Conservation (phyloP, 2,888 invertebrate species). For the Adelphocoris suturalis region DNA sequence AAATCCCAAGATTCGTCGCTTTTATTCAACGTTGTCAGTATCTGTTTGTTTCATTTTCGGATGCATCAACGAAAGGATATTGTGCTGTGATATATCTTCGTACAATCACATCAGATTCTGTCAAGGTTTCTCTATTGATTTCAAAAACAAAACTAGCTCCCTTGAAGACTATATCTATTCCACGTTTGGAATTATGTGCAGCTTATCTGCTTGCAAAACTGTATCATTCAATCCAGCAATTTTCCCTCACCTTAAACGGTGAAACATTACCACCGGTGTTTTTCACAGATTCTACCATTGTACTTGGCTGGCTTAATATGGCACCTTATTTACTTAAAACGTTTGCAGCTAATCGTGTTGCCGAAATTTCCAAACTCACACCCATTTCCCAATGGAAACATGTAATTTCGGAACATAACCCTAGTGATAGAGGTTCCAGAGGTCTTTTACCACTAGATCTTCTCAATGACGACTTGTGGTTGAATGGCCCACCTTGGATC, state of each 20-base stretch:
- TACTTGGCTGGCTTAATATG: slow-evolving; percentile 70
- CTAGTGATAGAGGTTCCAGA: slow-evolving; percentile 70
- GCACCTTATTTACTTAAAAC: slow-evolving; percentile 69
- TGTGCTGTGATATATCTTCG: too few relatives aligned
- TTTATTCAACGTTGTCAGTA: neutral
- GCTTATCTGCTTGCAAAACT: slow-evolving; percentile 69
- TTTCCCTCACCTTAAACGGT: neutral
- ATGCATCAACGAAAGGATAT: slow-evolving; percentile 43
- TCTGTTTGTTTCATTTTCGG: slow-evolving; percentile 28
- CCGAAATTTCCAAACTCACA: neutral
- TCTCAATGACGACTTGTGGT: slow-evolving; percentile 19
- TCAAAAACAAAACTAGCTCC: slow-evolving; percentile 72
- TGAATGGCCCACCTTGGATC: slow-evolving; percentile 44
- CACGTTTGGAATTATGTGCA: slow-evolving; percentile 70
- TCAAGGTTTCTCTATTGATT: too few relatives aligned
- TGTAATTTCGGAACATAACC: slow-evolving; percentile 64
- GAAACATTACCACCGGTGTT: slow-evolving; percentile 9
- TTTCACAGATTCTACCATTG: slow-evolving; percentile 71
- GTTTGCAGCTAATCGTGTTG: slow-evolving; percentile 69
- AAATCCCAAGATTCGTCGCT: neutral
- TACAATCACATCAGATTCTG: too few relatives aligned
- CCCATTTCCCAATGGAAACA: slow-evolving; percentile 61
- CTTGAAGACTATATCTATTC: slow-evolving; percentile 67
- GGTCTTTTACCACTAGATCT: slow-evolving; percentile 56
- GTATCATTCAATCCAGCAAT: neutral